Evolutionary conservation across 2,113 vertebrate genomes (phyloP).

Genomic region (Columbina picui): DNA sequence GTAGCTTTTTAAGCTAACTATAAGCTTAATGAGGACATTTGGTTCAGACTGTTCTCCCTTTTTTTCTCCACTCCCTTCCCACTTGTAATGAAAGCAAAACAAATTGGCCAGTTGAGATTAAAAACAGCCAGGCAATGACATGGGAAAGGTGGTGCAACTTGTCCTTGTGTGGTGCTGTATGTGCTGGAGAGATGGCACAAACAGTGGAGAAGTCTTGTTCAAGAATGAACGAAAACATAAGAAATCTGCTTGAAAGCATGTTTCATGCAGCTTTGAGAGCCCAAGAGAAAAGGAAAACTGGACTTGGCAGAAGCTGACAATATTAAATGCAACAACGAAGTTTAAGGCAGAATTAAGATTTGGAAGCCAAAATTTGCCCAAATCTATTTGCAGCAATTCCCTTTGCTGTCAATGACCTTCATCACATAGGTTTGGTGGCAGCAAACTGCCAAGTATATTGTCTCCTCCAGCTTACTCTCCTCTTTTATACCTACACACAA

Average conservation of each 20-base stretch:
- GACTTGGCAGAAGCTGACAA: background rate
- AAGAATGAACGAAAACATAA: background rate
- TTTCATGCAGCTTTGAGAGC: background rate
- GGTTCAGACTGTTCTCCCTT: constrained; percentile 36
- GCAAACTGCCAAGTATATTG: background rate
- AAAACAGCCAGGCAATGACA: constrained; percentile 8
- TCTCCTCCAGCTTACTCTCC: background rate
- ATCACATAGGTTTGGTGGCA: background rate
- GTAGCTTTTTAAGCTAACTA: background rate
- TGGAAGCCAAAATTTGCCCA: background rate
- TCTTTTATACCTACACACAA: background rate
- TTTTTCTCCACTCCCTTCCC: background rate
- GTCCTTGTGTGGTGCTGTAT: background rate
- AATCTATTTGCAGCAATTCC: background rate
- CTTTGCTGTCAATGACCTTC: background rate
- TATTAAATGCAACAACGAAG: background rate
- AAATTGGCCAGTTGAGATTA: constrained; percentile 40
- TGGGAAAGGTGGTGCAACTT: constrained; percentile 41
- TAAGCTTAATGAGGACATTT: constrained; percentile 28
- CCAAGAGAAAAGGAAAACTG: background rate
- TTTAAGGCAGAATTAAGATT: background rate
- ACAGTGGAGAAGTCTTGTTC: background rate
- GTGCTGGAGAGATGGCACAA: background rate
- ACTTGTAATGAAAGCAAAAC: constrained; percentile 25
- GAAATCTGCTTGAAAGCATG: background rate